A percentile compares a stretch with the other conserved stretches of the same genome.
Conservation (phyloP, 1,140 invertebrate genomes). For the Lasaia peninsularis region DNA sequence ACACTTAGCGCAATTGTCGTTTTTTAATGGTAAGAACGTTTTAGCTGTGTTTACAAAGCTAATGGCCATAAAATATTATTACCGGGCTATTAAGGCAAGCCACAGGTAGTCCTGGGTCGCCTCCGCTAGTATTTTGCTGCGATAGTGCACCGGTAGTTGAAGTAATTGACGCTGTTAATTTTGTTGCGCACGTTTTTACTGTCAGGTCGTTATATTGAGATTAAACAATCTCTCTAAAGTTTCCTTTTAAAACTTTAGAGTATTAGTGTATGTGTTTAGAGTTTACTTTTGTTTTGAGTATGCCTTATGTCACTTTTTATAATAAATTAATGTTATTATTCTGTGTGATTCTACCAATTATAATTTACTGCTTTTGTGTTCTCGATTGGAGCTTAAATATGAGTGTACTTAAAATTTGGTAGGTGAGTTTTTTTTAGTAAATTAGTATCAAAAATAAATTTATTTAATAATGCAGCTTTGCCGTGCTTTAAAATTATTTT, state of each 20-base stretch:
- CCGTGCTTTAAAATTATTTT: no score
- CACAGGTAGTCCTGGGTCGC: slow-evolving; percentile 57
- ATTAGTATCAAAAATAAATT: no score
- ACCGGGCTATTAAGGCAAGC: slow-evolving; percentile 54
- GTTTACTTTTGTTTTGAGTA: no score
- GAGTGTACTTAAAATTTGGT: no score
- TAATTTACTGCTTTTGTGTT: no score
- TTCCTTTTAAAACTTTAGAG: neutral
- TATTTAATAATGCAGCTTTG: no score
- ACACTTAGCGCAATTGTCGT: slow-evolving; percentile 51
- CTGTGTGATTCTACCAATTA: no score
- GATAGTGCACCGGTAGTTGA: slow-evolving; percentile 43
- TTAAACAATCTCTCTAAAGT: slow-evolving; percentile 2
- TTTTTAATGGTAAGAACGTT: slow-evolving; percentile 49
- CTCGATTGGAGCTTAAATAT: no score
- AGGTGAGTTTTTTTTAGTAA: no score
- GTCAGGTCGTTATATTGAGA: slow-evolving; percentile 8
- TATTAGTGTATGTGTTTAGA: neutral
- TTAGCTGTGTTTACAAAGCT: slow-evolving; percentile 67
- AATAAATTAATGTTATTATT: no score
- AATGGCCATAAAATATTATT: slow-evolving; percentile 70
- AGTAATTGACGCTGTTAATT: slow-evolving; percentile 61
- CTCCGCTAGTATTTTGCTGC: slow-evolving; percentile 48
- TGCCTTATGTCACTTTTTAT: no score
- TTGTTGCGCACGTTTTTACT: slow-evolving; percentile 23